These are phyloP conservation scores for Cantharis flavilabris DNA, from an alignment of 2,888 invertebrate genomes.

Conservation along the genomic window DNA sequence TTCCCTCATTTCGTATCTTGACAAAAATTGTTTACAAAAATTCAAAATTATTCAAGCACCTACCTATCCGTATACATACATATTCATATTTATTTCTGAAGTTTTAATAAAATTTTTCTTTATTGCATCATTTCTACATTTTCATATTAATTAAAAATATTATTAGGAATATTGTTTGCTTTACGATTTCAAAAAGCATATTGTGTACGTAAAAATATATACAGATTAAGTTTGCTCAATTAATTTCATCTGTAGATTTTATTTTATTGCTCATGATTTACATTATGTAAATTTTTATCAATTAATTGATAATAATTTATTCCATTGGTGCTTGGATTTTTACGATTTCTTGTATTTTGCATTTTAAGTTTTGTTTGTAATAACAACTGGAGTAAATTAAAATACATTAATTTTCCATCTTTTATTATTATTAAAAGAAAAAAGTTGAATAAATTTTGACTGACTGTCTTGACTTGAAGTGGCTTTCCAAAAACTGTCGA, in stretches of 20 bases:
- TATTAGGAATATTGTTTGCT: not conserved
- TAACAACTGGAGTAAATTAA: too few species aligned
- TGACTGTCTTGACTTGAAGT: too few species aligned
- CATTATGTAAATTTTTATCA: not conserved
- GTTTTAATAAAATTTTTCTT: not conserved
- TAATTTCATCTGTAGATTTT: not conserved
- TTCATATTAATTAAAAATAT: not conserved
- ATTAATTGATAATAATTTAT: too few species aligned
- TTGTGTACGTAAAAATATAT: not conserved
- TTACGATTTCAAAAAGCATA: not conserved
- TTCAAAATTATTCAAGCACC: not conserved
- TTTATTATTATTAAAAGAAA: too few species aligned
- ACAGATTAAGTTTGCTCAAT: not conserved
- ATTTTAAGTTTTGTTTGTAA: too few species aligned
- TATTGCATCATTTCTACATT: not conserved
- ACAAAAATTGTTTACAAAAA: not conserved
- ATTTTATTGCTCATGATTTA: not conserved
- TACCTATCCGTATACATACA: not conserved
- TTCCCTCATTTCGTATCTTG: not conserved
- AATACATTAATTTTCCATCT: too few species aligned
- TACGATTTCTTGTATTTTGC: not conserved
- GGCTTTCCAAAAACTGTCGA: too few species aligned
- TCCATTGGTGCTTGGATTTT: not conserved
- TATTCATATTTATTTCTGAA: not conserved
- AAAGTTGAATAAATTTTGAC: too few species aligned